Base-by-base conservation (phyloP, 1,140 invertebrate genomes). In the Pseudomyrmex sp. region DNA sequence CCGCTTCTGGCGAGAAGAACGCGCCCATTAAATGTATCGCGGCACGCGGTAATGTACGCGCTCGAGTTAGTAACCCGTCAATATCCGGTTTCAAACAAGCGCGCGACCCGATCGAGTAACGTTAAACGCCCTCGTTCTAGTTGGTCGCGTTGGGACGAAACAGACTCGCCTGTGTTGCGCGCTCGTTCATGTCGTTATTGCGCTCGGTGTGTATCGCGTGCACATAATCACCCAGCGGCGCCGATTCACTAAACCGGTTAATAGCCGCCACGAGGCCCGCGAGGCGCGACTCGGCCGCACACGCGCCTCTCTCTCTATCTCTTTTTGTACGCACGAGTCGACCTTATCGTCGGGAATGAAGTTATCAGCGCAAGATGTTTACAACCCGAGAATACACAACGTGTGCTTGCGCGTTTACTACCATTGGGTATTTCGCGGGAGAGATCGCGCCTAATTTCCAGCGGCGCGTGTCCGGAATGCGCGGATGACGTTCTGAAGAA, bases 241-340 rank as follows among this genome's bases (percentile, higher is more conserved):
- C 58, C 65, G 85, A 88, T 88, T 88, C 69, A 88, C 85, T 72
- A 75, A 87, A 75, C 83, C 83, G 52, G 83, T 85, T 88, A 88
- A 84, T 85, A 84, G 82, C 58, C 13, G 3, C 26, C 3, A 23
- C 61, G 62, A n/a, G n/a, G 35, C 52, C 62, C 23, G 65, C 61
- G 72, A 73, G 73, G 58, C 50, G 46, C 62, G 26, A 23, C 1
- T 3, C 18, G 20, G 44, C 26, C 75, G 13, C 35, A 9, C 26
- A 8, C 18, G 26, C 26, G 35, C 5, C 5, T 35, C 35, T 35
- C 35, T 35, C 35, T 35, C 35, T 18, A 18, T 18, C 26, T 35
- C 23, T 26, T 26, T 26, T 26, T 2, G 26, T 35, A 68, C 75
- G 13, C 62, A 23, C 61, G 13, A 35, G 44, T 5, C 18, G 2